Percentiles rank a stretch among this genome's conserved stretches.
Evolutionary conservation across 2,888 invertebrate species (phyloP).

Genomic region (Buathra laborator): DNA sequence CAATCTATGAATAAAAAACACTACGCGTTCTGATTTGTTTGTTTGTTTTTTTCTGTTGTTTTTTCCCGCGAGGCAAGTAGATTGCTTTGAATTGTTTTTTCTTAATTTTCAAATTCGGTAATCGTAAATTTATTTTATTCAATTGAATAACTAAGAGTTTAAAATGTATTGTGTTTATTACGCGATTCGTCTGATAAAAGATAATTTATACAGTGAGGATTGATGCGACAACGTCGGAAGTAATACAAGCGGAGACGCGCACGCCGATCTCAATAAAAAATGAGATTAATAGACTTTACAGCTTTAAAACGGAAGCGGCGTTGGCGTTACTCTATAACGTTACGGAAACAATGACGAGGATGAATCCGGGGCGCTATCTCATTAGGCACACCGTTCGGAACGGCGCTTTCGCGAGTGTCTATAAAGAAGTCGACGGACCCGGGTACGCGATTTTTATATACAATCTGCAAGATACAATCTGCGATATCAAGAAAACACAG

Average conservation of each 20-base stretch:
- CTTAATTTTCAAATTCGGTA: too few relatives aligned
- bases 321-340: conserved; percentile 76
- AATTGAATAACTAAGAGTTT: too few relatives aligned
- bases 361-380: conserved; percentile 76
- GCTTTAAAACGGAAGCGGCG: conserved; percentile 73
- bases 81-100: too few relatives aligned
- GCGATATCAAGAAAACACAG: neutral
- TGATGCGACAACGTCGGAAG: conserved; percentile 69
- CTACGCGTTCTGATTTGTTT: too few relatives aligned
- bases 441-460: conserved; percentile 60
- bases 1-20: too few relatives aligned
- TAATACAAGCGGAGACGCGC: conserved; percentile 76
- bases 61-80: too few relatives aligned
- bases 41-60: too few relatives aligned
- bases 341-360: conserved; percentile 69
- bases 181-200: too few relatives aligned
- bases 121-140: too few relatives aligned
- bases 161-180: too few relatives aligned
- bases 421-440: conserved; percentile 69
- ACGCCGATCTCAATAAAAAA: conserved; percentile 74
- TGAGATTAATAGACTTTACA: conserved; percentile 77
- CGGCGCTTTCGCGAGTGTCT: conserved; percentile 76
- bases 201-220: conserved; percentile 73
- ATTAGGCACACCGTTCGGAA: conserved; percentile 73
- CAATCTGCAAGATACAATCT: neutral